Conservation (phyloP, 2,113 vertebrate genomes). For the Galbula dea region DNA sequence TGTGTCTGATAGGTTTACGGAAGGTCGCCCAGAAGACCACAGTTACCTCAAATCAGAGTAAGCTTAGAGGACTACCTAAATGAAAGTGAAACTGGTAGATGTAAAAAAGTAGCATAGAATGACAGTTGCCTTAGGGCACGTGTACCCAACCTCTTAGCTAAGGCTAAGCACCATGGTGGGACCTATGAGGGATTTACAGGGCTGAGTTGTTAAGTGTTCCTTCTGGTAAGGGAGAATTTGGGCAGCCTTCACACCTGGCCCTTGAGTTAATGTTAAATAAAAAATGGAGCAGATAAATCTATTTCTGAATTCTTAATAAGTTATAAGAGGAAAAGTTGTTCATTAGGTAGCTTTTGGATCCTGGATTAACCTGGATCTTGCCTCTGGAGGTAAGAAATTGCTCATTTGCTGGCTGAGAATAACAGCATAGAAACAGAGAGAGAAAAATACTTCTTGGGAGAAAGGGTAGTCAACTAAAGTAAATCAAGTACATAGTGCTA, state of each 20-base stretch:
- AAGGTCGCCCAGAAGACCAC: background rate
- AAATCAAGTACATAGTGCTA: background rate
- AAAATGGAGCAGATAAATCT: background rate
- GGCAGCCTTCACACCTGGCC: background rate
- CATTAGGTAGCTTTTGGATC: background rate
- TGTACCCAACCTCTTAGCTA: background rate
- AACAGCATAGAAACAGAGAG: background rate
- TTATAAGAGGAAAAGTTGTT: background rate
- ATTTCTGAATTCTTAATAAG: background rate
- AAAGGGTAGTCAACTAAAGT: background rate
- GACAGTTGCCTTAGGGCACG: background rate
- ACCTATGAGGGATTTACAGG: background rate
- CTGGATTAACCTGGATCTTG: conserved; percentile 1
- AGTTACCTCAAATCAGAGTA: background rate
- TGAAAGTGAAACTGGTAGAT: background rate
- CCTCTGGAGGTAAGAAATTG: background rate
- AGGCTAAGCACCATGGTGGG: background rate
- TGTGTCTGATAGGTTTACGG: background rate
- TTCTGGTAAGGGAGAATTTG: background rate
- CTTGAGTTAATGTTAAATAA: background rate
- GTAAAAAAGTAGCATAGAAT: background rate
- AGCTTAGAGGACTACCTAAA: background rate
- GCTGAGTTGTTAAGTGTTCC: background rate
- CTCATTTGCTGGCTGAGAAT: background rate
- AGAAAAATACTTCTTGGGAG: background rate